Evolutionary conservation across 2,113 vertebrate genomes (phyloP).

Genomic region (Aegithalos caudatus): DNA sequence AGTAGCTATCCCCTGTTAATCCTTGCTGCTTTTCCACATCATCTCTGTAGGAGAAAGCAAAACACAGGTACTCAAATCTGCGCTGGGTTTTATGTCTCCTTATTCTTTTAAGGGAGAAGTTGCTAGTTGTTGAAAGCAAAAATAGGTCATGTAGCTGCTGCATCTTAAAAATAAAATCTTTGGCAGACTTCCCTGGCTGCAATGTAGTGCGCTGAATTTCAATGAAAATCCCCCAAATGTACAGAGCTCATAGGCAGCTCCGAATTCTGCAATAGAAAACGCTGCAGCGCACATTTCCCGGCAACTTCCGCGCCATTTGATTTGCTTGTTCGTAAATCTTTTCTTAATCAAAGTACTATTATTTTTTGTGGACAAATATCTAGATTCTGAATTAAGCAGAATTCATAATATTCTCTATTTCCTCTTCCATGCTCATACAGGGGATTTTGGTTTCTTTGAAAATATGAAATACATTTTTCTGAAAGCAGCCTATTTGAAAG

Average conservation of each 20-base stretch:
- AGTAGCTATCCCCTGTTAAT: neutral
- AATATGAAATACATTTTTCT: neutral
- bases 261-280: neutral
- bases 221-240: conserved; percentile 49
- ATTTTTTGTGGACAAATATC: neutral
- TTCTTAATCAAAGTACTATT: neutral
- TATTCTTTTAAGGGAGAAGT: neutral
- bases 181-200: conserved; percentile 55
- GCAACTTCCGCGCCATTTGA: neutral
- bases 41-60: neutral
- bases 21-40: neutral
- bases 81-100: neutral
- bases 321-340: conserved; percentile 16
- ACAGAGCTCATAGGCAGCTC: conserved; percentile 1
- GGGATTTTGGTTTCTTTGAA: neutral
- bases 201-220: conserved; percentile 2
- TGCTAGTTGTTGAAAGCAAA: conserved; percentile 30
- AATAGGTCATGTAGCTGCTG: conserved; percentile 63
- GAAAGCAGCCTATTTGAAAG: neutral
- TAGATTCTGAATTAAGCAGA: neutral
- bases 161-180: conserved; percentile 56
- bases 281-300: neutral
- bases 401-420: neutral
- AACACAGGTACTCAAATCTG: neutral
- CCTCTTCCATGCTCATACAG: neutral